Evolutionary conservation across 2,888 invertebrate genomes (phyloP).

Genomic region (Trichopria drosophilae): DNA sequence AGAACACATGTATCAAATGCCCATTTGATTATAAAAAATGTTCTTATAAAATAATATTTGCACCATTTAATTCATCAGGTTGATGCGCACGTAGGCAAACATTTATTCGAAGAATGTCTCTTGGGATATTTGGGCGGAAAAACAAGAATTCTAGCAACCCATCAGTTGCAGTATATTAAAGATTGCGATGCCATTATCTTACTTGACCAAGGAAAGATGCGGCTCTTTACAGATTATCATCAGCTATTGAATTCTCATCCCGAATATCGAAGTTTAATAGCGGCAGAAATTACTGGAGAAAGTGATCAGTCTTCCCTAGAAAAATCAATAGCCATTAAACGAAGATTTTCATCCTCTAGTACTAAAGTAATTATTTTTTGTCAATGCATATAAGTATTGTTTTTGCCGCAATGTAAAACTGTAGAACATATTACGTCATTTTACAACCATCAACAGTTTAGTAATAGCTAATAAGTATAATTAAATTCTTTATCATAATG

Average conservation of each 20-base stretch:
- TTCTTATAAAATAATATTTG: too few relatives aligned
- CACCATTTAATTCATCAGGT: too few relatives aligned
- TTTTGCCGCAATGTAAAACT: too few relatives aligned
- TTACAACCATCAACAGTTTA: too few relatives aligned
- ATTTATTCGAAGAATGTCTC: constrained; percentile 76
- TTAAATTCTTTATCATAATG: constrained; percentile 8
- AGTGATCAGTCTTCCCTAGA: constrained; percentile 12
- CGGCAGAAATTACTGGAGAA: constrained; percentile 43
- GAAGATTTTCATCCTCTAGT: constrained; percentile 9
- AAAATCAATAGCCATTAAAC: not conserved
- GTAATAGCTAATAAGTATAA: too few relatives aligned
- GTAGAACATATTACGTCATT: too few relatives aligned
- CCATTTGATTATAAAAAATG: too few relatives aligned
- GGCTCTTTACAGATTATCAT: constrained; percentile 44
- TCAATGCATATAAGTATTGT: too few relatives aligned
- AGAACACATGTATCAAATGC: too few relatives aligned
- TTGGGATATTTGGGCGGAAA: constrained; percentile 66
- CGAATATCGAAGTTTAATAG: constrained; percentile 46
- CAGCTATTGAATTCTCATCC: constrained; percentile 45
- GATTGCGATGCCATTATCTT: constrained; percentile 48
- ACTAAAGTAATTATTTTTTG: constrained; percentile 14
- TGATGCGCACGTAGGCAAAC: constrained; percentile 74
- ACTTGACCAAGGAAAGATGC: constrained; percentile 49
- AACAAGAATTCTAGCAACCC: constrained; percentile 76
- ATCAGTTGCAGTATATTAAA: constrained; percentile 71